phyloP scores from a whole-genome alignment of 1,140 invertebrate genomes.

The Protaetia brevitarsis region DNA sequence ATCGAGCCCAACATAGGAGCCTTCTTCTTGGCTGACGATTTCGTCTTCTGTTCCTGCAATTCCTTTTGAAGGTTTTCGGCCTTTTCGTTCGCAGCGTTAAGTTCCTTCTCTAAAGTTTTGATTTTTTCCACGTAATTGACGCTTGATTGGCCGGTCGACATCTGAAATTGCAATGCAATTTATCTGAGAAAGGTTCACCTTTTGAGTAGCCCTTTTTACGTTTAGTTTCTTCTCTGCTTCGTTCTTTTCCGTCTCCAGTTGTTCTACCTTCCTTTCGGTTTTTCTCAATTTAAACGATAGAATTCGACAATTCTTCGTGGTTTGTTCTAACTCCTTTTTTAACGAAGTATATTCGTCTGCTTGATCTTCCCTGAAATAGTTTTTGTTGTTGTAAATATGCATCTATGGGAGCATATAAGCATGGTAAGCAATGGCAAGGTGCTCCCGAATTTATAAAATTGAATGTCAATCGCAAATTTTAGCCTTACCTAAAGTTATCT shows the following conservation, averaged over 20 bases:
- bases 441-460: not conserved
- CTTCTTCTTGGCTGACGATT: slow-evolving; percentile 56
- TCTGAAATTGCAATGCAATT: too few relatives aligned
- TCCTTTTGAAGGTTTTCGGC: slow-evolving; percentile 63
- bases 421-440: too few relatives aligned
- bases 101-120: slow-evolving; percentile 78
- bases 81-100: slow-evolving; percentile 77
- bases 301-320: slow-evolving; percentile 97
- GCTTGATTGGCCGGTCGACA: slow-evolving; percentile 56
- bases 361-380: slow-evolving; percentile 94
- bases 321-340: slow-evolving; percentile 89
- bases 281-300: slow-evolving; percentile 98
- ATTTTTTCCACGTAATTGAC: slow-evolving; percentile 62
- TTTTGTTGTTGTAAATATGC: too few relatives aligned
- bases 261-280: slow-evolving; percentile 86
- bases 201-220: too few relatives aligned
- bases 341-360: slow-evolving; percentile 94
- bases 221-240: slow-evolving; percentile 65
- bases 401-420: too few relatives aligned
- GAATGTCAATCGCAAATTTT: slow-evolving; percentile 24
- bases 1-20: slow-evolving; percentile 55
- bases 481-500: slow-evolving; percentile 78
- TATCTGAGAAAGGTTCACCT: too few relatives aligned
- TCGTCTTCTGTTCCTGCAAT: slow-evolving; percentile 60
- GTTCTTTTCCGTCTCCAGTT: slow-evolving; percentile 80